These are phyloP conservation scores for Ceratotherium simum DNA, from an alignment of 2,113 vertebrate species.

Conservation along the genomic window DNA sequence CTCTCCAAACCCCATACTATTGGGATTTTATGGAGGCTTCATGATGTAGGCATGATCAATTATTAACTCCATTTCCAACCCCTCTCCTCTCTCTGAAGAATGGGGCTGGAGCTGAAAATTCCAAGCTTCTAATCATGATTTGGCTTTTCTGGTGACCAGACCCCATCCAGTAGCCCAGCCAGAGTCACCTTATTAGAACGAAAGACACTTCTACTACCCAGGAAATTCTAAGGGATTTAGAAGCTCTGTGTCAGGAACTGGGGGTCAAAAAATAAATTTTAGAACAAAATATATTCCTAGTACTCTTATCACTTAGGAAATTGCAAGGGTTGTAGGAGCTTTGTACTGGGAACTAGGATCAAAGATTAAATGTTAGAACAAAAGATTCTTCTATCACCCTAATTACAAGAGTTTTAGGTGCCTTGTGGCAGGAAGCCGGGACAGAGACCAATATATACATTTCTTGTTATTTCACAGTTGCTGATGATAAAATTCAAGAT, in stretches of 20 bases:
- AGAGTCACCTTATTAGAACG: neutral
- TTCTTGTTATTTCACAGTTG: neutral
- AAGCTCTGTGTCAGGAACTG: neutral
- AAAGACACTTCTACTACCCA: neutral
- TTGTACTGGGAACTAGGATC: neutral
- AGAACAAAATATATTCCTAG: neutral
- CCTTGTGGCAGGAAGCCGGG: neutral
- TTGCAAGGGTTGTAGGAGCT: neutral
- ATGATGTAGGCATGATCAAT: neutral
- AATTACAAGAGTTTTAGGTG: neutral
- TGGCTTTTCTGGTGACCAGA: neutral
- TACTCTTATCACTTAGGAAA: neutral
- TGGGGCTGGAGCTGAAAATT: neutral
- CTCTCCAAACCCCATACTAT: neutral
- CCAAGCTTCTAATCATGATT: neutral
- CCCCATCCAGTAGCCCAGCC: neutral
- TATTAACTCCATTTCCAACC: neutral
- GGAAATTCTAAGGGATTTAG: neutral
- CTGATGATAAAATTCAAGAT: conserved; percentile 4
- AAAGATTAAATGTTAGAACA: neutral
- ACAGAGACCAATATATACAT: no score
- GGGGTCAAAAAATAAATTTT: neutral
- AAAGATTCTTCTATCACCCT: neutral
- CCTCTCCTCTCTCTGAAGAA: neutral
- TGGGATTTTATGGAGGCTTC: neutral